phyloP scores from a whole-genome alignment of 2,113 vertebrate genomes.

The Istiophorus platypterus region DNA sequence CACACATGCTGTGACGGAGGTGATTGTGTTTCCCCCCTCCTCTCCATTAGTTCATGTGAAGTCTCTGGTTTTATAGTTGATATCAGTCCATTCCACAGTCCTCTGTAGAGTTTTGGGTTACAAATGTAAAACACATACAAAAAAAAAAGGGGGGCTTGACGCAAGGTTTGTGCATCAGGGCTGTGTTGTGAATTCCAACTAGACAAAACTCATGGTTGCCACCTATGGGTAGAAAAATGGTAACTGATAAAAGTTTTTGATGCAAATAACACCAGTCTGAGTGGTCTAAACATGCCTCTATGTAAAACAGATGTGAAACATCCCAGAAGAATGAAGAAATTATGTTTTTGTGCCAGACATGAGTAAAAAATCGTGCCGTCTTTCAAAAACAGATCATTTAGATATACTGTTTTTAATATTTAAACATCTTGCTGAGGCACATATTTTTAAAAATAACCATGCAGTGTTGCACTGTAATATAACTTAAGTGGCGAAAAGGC shows the following conservation, averaged over 20 bases:
- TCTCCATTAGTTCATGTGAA: slow-evolving; percentile 35
- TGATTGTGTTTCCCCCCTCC: slow-evolving; percentile 20
- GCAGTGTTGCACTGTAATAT: too few relatives aligned
- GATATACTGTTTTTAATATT: too few relatives aligned
- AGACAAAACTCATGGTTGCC: slow-evolving; percentile 68
- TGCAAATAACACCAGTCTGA: not conserved
- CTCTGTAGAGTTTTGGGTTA: slow-evolving; percentile 19
- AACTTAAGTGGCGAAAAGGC: too few relatives aligned
- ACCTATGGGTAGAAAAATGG: slow-evolving; percentile 65
- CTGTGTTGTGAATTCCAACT: not conserved
- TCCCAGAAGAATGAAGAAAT: not conserved
- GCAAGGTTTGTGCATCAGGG: slow-evolving; percentile 41
- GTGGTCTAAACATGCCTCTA: not conserved
- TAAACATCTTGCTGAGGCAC: too few relatives aligned
- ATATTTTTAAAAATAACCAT: too few relatives aligned
- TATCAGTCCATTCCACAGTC: not conserved
- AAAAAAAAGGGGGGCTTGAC: too few relatives aligned
- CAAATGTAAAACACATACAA: slow-evolving; percentile 32
- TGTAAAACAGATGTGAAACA: not conserved
- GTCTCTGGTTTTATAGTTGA: slow-evolving; percentile 46
- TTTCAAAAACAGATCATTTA: too few relatives aligned
- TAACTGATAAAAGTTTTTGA: slow-evolving; percentile 9
- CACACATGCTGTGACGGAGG: slow-evolving; percentile 35
- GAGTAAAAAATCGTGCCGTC: not conserved
- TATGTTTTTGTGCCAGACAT: not conserved